A percentile compares a stretch with the other conserved stretches of the same genome.
Conservation (phyloP, 2,113 vertebrate genomes). For the Acrocephalus kingi region DNA sequence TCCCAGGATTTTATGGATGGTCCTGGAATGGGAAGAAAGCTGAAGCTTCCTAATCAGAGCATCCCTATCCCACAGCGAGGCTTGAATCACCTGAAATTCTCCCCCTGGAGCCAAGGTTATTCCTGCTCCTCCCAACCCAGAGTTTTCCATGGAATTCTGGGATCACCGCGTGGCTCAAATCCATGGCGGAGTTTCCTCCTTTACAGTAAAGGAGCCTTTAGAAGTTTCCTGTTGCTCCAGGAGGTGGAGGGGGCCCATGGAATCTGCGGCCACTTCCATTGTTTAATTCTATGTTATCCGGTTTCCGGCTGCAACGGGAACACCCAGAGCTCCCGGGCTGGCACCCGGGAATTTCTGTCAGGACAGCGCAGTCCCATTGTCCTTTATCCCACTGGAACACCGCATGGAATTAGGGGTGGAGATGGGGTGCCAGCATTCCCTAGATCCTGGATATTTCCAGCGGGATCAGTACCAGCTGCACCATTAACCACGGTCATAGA, state of each 20-base stretch:
- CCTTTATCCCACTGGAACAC: neutral
- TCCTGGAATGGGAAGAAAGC: neutral
- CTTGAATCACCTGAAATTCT: neutral
- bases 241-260: neutral
- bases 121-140: neutral
- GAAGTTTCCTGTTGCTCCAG: conserved; percentile 13
- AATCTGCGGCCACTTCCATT: neutral
- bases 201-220: neutral
- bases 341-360: neutral
- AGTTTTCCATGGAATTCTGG: neutral
- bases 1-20: neutral
- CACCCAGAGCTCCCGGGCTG: neutral
- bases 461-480: neutral
- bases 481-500: neutral
- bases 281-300: conserved; percentile 17
- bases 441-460: neutral
- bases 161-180: neutral
- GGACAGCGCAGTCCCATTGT: accelerated
- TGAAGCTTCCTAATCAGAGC: neutral
- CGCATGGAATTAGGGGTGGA: neutral
- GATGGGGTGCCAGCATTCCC: neutral
- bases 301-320: neutral
- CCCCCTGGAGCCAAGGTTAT: neutral
- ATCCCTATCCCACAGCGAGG: neutral
- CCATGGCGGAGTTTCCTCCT: neutral